These are phyloP conservation scores for Parasteatoda tepidariorum DNA, from an alignment of 1,140 invertebrate genomes.

Conservation along the genomic window DNA sequence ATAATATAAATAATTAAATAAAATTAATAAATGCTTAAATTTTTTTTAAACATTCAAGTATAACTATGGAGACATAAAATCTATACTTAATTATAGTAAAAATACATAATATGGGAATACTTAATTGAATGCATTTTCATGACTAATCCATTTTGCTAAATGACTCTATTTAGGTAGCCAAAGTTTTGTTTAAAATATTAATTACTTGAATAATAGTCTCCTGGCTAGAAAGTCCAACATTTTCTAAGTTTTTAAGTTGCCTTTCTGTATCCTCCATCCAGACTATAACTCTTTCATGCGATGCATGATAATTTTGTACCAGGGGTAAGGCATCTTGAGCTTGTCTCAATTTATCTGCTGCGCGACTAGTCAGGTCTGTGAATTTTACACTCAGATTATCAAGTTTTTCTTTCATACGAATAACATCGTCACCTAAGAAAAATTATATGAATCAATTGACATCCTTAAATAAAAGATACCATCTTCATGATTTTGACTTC, in stretches of 20 bases:
- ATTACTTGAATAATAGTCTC: slow-evolving; percentile 65
- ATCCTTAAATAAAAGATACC: background rate
- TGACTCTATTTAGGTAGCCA: too few relatives aligned
- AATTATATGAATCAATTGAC: background rate
- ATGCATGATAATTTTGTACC: slow-evolving; percentile 92
- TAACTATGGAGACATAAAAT: too few relatives aligned
- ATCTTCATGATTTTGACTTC: background rate
- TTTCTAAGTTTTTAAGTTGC: slow-evolving; percentile 83
- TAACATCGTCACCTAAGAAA: slow-evolving; percentile 80
- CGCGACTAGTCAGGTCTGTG: slow-evolving; percentile 85
- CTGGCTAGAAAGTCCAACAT: slow-evolving; percentile 66
- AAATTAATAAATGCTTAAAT: too few relatives aligned
- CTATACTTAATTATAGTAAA: too few relatives aligned
- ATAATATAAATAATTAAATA: too few relatives aligned
- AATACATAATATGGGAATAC: too few relatives aligned
- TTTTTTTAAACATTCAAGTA: too few relatives aligned
- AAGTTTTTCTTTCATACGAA: slow-evolving; percentile 92
- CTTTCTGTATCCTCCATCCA: slow-evolving; percentile 96
- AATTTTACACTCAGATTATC: slow-evolving; percentile 90
- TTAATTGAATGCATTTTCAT: too few relatives aligned
- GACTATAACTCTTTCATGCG: slow-evolving; percentile 85
- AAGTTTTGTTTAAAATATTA: background rate
- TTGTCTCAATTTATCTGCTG: slow-evolving; percentile 85
- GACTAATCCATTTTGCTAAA: too few relatives aligned
- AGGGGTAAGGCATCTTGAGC: slow-evolving; percentile 88